These are phyloP conservation scores for Pipa parva DNA, from an alignment of 2,113 vertebrate genomes.

Conservation along the genomic window DNA sequence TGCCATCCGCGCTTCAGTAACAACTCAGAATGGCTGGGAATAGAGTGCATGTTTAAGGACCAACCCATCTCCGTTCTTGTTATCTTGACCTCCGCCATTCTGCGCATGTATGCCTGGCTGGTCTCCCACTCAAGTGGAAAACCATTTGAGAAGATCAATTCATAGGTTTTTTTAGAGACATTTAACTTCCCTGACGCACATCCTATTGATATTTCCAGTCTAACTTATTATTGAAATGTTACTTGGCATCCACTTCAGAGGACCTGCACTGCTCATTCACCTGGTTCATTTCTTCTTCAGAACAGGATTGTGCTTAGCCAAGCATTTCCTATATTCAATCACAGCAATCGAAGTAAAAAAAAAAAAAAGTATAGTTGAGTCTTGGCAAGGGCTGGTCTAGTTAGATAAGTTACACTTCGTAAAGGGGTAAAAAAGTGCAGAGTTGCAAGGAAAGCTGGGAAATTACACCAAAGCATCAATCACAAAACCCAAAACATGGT, in stretches of 20 bases:
- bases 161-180: constrained; percentile 65
- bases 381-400: too few relatives aligned
- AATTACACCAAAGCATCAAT: too few relatives aligned
- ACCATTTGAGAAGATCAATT: constrained; percentile 68
- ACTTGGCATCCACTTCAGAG: constrained; percentile 52
- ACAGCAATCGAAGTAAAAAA: too few relatives aligned
- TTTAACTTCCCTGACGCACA: constrained; percentile 65
- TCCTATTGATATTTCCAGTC: constrained; percentile 58
- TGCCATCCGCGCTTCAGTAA: constrained; percentile 79
- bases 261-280: too few relatives aligned
- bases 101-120: constrained; percentile 66
- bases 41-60: constrained; percentile 64
- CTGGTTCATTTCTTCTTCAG: neutral
- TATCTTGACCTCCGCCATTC: constrained; percentile 63
- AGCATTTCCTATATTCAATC: too few relatives aligned
- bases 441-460: too few relatives aligned
- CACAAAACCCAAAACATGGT: too few relatives aligned
- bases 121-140: constrained; percentile 65
- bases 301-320: too few relatives aligned
- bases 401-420: too few relatives aligned
- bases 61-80: constrained; percentile 57
- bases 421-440: too few relatives aligned
- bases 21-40: constrained; percentile 68
- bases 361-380: too few relatives aligned
- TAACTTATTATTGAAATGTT: constrained; percentile 53